Evolutionary conservation across 1,140 invertebrate species (phyloP).

Genomic region (Dreissena polymorpha): DNA sequence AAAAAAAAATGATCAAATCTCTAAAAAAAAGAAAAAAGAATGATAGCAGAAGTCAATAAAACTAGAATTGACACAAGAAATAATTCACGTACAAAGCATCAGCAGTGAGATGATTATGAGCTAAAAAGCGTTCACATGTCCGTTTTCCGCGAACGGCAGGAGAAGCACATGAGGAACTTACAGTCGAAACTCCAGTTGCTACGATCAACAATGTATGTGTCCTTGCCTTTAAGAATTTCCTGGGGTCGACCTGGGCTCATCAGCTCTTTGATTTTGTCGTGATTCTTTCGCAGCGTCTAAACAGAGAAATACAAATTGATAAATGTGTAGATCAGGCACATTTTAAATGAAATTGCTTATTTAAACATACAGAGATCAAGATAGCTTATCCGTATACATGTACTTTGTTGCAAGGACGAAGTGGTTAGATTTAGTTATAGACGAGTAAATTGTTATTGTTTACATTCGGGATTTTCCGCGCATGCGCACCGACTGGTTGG

Average conservation of each 20-base stretch:
- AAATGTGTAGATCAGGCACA: neutral
- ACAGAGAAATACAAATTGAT: conserved; percentile 6
- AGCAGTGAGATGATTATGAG: conserved; percentile 26
- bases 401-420: too few species aligned
- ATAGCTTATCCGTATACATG: too few species aligned
- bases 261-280: conserved; percentile 81
- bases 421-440: too few species aligned
- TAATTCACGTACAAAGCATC: conserved; percentile 28
- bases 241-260: conserved; percentile 82
- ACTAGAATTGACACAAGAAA: neutral
- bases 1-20: conserved; percentile 11
- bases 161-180: conserved; percentile 80
- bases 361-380: too few species aligned
- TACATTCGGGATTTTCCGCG: too few species aligned
- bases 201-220: conserved; percentile 82
- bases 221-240: conserved; percentile 79
- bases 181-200: conserved; percentile 84
- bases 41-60: conserved; percentile 7
- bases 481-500: too few species aligned
- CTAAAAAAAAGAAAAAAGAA: conserved; percentile 4
- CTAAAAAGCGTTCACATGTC: conserved; percentile 61
- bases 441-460: too few species aligned
- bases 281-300: conserved; percentile 53
- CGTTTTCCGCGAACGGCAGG: conserved; percentile 69
- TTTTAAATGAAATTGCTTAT: too few species aligned